Evolutionary conservation across 2,888 invertebrate species (phyloP).

Genomic region (Nesidiocoris tenuis): DNA sequence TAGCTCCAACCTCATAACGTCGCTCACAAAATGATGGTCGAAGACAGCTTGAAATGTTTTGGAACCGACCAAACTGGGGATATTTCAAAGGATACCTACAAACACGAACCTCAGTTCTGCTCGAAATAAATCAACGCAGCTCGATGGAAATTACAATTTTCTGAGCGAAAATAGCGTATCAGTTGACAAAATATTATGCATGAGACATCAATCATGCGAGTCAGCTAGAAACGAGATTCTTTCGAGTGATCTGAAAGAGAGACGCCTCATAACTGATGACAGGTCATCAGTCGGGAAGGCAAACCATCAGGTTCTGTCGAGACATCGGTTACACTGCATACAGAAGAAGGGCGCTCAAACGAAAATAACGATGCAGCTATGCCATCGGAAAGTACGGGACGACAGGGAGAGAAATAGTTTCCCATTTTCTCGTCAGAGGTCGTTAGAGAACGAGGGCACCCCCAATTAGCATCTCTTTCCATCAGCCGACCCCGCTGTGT

Average conservation of each 20-base stretch:
- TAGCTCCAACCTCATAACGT: too few species aligned
- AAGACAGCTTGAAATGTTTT: too few species aligned
- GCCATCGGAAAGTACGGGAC: neutral
- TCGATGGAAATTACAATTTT: too few species aligned
- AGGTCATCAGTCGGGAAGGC: neutral
- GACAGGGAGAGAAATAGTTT: slow-evolving; percentile 18
- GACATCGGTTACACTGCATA: neutral
- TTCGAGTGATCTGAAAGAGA: neutral
- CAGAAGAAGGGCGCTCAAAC: neutral
- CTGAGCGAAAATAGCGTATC: neutral
- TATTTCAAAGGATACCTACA: too few species aligned
- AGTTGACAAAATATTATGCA: neutral
- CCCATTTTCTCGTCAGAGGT: slow-evolving; percentile 13
- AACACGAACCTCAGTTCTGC: too few species aligned
- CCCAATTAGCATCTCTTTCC: slow-evolving; percentile 24
- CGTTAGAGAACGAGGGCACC: neutral
- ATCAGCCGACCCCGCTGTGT: neutral
- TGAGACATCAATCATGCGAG: neutral
- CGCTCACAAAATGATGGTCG: too few species aligned
- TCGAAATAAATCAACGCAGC: too few species aligned
- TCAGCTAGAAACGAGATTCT: neutral
- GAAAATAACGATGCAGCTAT: neutral
- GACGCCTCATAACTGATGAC: neutral
- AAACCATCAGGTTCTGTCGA: neutral
- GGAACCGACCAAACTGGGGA: too few species aligned